Conservation (phyloP, 2,888 invertebrate species). For the Himalopsyche anomala region DNA sequence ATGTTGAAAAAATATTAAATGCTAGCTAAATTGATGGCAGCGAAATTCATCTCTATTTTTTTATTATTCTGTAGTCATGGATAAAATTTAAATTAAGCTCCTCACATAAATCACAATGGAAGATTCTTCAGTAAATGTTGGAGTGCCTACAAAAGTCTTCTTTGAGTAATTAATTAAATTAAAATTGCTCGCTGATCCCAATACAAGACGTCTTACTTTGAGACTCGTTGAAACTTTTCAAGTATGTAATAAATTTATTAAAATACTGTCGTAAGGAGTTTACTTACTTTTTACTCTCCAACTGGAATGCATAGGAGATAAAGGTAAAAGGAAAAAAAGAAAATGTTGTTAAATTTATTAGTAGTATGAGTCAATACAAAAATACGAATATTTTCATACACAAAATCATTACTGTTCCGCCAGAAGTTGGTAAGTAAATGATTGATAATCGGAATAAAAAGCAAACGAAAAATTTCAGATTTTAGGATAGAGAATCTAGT, state of each 20-base stretch:
- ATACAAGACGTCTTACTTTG: neutral
- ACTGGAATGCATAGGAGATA: neutral
- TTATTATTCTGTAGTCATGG: neutral
- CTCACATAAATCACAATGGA: neutral
- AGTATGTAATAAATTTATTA: constrained; percentile 20
- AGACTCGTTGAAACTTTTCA: constrained; percentile 13
- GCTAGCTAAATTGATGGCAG: neutral
- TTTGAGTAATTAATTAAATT: constrained; percentile 30
- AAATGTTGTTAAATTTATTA: no score
- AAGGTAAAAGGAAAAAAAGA: no score
- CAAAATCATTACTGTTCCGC: no score
- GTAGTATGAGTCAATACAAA: no score
- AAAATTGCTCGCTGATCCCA: constrained; percentile 24
- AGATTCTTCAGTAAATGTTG: neutral
- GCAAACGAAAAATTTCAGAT: no score
- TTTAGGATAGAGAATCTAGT: no score
- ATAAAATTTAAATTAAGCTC: constrained; percentile 10
- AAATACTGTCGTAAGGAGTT: neutral
- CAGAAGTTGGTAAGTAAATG: no score
- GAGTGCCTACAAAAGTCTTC: constrained; percentile 2
- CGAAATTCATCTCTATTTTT: neutral
- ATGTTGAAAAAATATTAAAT: neutral
- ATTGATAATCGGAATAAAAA: no score
- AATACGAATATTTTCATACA: no score
- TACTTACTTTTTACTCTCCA: neutral